A percentile compares a stretch with the other conserved stretches of the same genome.
These are phyloP conservation scores for Falco rusticolus DNA, from an alignment of 2,797 vertebrate species.

Conservation along the genomic window DNA sequence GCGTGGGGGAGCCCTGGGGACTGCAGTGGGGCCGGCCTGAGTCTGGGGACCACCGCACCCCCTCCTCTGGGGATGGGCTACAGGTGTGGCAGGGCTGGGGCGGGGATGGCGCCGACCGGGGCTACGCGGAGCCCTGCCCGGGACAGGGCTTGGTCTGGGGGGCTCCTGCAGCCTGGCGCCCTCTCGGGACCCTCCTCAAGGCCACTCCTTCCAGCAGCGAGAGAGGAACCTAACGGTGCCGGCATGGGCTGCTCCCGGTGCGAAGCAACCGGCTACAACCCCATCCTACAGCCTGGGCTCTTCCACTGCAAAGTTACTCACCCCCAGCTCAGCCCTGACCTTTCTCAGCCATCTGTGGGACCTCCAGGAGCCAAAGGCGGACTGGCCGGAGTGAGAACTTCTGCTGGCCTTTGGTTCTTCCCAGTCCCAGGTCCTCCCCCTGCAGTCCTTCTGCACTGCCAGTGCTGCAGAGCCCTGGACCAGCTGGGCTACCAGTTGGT, in stretches of 20 bases:
- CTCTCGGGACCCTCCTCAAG: neutral
- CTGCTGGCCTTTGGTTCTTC: neutral
- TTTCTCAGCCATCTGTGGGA: neutral
- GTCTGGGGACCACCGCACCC: neutral
- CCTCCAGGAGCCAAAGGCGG: neutral
- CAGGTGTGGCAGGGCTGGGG: neutral
- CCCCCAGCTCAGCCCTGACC: neutral
- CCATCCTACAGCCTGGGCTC: neutral
- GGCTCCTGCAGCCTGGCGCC: neutral
- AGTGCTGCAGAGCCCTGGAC: neutral
- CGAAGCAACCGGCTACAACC: neutral
- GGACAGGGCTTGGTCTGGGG: neutral
- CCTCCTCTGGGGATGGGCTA: neutral
- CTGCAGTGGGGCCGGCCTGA: neutral
- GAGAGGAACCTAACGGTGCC: neutral
- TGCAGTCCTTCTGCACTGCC: neutral
- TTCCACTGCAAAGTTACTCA: neutral
- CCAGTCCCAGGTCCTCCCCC: fast-evolving
- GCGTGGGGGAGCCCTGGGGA: neutral
- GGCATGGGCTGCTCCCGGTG: fast-evolving
- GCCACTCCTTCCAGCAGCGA: neutral
- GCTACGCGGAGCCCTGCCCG: neutral
- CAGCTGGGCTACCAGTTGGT: neutral
- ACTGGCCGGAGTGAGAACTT: fast-evolving
- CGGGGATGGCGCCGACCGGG: fast-evolving